These are phyloP conservation scores for Agonum fuliginosum DNA, from an alignment of 2,888 invertebrate genomes.

Conservation along the genomic window DNA sequence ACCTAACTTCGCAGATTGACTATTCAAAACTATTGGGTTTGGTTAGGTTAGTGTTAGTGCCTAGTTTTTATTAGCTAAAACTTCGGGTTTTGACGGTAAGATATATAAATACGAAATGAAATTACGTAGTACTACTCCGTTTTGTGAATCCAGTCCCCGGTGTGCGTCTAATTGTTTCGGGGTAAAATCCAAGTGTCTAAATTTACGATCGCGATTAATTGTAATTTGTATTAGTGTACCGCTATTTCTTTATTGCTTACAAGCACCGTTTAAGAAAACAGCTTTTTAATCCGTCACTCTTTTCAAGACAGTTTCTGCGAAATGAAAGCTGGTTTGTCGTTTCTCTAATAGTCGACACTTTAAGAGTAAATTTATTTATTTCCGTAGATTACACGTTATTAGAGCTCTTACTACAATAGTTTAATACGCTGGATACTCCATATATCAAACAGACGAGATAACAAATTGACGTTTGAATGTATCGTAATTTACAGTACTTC, in stretches of 20 bases:
- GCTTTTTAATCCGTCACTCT: slow-evolving; percentile 1
- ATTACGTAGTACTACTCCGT: no score
- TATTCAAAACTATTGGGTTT: no score
- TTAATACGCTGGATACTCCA: background rate
- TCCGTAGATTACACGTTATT: background rate
- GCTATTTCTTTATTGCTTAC: background rate
- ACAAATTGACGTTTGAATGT: background rate
- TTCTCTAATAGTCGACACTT: background rate
- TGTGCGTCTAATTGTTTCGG: background rate
- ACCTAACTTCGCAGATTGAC: no score
- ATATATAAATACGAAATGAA: no score
- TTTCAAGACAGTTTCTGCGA: background rate
- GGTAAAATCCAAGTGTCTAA: no score
- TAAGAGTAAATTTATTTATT: slow-evolving; percentile 5
- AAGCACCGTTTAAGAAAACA: background rate
- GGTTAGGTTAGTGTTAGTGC: no score
- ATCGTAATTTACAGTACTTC: no score
- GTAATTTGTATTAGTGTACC: slow-evolving; percentile 9
- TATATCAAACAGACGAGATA: slow-evolving; percentile 5
- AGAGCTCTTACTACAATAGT: background rate
- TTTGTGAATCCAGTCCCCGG: no score
- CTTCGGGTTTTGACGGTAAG: no score
- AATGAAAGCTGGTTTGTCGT: background rate
- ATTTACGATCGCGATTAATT: slow-evolving; percentile 6
- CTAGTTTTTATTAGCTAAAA: no score